A percentile compares a stretch with the other conserved stretches of the same genome.
Conservation (phyloP, 2,797 vertebrate genomes). For the Diplodus puntazzo region DNA sequence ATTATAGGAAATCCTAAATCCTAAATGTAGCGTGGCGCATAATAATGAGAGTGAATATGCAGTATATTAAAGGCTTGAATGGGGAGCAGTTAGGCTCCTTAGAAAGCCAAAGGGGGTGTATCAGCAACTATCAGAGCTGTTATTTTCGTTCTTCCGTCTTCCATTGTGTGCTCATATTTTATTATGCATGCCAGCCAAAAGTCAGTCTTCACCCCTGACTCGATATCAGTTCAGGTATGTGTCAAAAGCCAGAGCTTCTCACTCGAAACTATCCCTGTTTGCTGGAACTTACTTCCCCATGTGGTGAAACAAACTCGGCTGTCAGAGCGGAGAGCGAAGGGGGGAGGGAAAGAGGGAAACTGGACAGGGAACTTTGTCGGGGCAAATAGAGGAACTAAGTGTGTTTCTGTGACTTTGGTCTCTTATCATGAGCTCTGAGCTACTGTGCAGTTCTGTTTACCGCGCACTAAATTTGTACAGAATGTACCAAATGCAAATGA, state of each 20-base stretch:
- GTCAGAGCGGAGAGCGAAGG: slow-evolving; percentile 17
- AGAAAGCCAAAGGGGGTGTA: neutral
- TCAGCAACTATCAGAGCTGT: neutral
- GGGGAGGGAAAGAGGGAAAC: slow-evolving; percentile 61
- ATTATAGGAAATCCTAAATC: neutral
- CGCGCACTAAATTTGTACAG: neutral
- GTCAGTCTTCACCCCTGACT: neutral
- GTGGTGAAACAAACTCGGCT: slow-evolving; percentile 60
- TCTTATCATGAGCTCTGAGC: slow-evolving; percentile 14
- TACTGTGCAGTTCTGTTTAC: neutral
- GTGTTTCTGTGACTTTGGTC: slow-evolving; percentile 36
- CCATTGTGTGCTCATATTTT: neutral
- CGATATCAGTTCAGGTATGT: neutral
- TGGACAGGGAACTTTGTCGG: slow-evolving; percentile 68
- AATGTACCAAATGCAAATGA: neutral
- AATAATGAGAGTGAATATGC: neutral
- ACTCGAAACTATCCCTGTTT: slow-evolving; percentile 61
- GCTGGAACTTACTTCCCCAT: slow-evolving; percentile 73
- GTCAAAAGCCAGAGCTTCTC: slow-evolving; percentile 60
- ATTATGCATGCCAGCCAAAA: neutral
- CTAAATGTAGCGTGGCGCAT: neutral
- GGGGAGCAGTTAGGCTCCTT: neutral
- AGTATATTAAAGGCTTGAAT: neutral
- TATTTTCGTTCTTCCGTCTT: neutral
- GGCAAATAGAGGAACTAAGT: slow-evolving; percentile 71